A percentile compares a stretch with the other conserved stretches of the same genome.
Evolutionary conservation across 2,888 invertebrate species (phyloP).

Genomic region (Clanis bilineata): DNA sequence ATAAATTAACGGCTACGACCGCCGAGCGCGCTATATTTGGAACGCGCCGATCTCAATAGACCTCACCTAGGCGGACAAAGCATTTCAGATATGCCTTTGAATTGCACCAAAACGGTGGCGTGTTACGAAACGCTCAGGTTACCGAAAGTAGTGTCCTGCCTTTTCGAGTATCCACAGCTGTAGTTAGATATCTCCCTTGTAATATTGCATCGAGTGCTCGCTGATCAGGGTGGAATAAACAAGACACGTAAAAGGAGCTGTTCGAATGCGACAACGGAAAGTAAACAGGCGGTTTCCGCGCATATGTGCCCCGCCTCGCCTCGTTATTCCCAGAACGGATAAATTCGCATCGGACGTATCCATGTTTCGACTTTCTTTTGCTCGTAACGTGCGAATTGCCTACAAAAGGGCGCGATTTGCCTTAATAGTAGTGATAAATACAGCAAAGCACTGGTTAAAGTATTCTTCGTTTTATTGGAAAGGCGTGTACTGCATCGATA

Average conservation of each 20-base stretch:
- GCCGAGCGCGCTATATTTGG: conserved; percentile 34
- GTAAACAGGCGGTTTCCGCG: conserved; percentile 70
- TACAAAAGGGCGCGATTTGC: neutral
- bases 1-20: conserved; percentile 51
- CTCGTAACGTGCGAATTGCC: conserved; percentile 8
- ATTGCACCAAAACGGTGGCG: conserved; percentile 34
- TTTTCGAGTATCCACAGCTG: conserved; percentile 55
- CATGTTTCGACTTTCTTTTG: conserved; percentile 12
- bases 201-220: conserved; percentile 34
- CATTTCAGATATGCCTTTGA: conserved; percentile 38
- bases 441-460: neutral
- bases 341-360: conserved; percentile 29
- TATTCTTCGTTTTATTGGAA: neutral
- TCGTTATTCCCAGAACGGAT: conserved; percentile 43
- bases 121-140: conserved; percentile 40
- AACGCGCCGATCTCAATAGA: conserved; percentile 22
- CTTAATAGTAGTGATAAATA: neutral
- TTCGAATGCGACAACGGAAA: conserved; percentile 64
- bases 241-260: conserved; percentile 63
- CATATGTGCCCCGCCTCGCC: conserved; percentile 48
- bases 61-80: conserved; percentile 33
- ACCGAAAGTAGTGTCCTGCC: conserved; percentile 32
- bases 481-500: neutral
- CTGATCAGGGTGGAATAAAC: conserved; percentile 56
- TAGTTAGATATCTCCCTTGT: conserved; percentile 58